Conservation (phyloP, 2,113 vertebrate species). For the Cyprinodon variegatus region DNA sequence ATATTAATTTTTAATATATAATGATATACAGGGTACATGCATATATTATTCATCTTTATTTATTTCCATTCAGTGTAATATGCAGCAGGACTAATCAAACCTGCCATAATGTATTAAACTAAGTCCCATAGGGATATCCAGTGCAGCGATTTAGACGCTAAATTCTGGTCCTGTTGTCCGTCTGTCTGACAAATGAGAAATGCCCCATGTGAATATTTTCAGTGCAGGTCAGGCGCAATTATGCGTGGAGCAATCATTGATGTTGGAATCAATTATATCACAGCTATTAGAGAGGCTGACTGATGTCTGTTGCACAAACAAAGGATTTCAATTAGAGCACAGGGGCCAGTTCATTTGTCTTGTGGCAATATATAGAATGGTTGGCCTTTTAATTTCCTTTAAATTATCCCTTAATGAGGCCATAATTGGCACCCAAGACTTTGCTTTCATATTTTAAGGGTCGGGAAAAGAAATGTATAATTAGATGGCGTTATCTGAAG, state of each 20-base stretch:
- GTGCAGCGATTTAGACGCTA: conserved; percentile 40
- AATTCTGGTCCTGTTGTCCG: conserved; percentile 37
- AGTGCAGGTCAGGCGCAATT: conserved; percentile 73
- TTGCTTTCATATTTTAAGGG: conserved; percentile 71
- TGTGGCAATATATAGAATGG: conserved; percentile 70
- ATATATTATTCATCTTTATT: conserved; percentile 43
- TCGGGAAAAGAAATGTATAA: conserved; percentile 74
- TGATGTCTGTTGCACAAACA: conserved; percentile 78
- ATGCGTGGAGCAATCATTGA: conserved; percentile 67
- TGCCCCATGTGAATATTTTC: conserved; percentile 63
- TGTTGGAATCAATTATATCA: conserved; percentile 76
- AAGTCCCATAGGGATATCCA: conserved; percentile 41
- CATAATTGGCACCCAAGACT: conserved; percentile 71
- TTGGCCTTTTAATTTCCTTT: conserved; percentile 80
- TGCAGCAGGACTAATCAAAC: conserved; percentile 61
- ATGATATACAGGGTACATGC: no score
- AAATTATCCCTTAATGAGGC: conserved; percentile 77
- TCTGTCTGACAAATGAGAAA: conserved; percentile 67
- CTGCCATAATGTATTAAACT: conserved; percentile 64
- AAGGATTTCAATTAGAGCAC: conserved; percentile 77
- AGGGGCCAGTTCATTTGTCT: conserved; percentile 72
- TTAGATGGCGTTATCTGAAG: conserved; percentile 73
- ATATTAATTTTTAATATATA: neutral
- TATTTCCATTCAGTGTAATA: conserved; percentile 48
- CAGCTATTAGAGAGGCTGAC: conserved; percentile 69